Base-by-base conservation (phyloP, 2,797 vertebrate species). In the Bufotes viridis region DNA sequence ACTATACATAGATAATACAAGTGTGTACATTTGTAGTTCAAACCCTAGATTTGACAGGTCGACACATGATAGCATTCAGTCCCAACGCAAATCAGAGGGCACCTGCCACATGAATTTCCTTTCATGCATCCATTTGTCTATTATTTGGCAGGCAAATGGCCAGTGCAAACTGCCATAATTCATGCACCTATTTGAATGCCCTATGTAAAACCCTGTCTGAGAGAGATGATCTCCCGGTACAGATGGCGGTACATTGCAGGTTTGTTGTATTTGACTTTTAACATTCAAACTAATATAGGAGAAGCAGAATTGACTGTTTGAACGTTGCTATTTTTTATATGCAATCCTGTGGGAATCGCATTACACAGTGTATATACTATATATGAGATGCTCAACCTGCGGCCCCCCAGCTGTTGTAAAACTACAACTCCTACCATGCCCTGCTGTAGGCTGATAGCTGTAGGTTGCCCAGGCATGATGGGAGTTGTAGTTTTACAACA, bases 121-220 rank as follows among this genome's bases (percentile, higher is more conserved):
- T 89, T 53, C 81, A 53, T 76, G 70, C 49, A 76, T 26, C 49
- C 67, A 49, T 90, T 88, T 79, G n/a, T 60, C 22, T 20, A 13
- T 69, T 18, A 90, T 92, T 92, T 93, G 92, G 4, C 84, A 92
- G 86, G 90, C 92, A 93, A 92, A 93, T 85, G 8, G 0, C 3
- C 12, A 20, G n/a, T 72, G 84, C 12, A 69, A 60, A 49, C n/a
- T 69, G 67, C 5, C n/a, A 51, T 78, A 76, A 55, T 22, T n/a
- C 51, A 75, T 55, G n/a, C 51, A 53, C 20, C 22, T 55, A 78
- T 92, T 91, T 92, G 91, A 91, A 91, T 91, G 18, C 51, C 2
- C 49, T 75, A 85, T 87, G 49, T 83, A 89, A 86, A 91, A 91
- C 51, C 3, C 29, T 72, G 82, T 78, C 49, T 86, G 86, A 15